A percentile compares a stretch with the other conserved stretches of the same genome.
Evolutionary conservation across 2,113 vertebrate species (phyloP).

Genomic region (Pseudonaja textilis): DNA sequence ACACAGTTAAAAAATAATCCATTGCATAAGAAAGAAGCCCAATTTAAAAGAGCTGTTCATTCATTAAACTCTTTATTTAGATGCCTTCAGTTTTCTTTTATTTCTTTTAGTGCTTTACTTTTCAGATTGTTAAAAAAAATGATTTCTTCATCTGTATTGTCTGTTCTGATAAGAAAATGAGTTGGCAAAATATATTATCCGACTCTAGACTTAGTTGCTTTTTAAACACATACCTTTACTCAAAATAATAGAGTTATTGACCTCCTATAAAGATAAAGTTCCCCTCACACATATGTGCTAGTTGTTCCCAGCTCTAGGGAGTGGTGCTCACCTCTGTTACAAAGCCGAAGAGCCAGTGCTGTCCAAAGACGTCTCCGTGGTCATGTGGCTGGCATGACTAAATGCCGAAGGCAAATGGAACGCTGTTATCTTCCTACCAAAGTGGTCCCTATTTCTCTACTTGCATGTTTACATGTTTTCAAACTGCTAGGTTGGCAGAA

Average conservation of each 20-base stretch:
- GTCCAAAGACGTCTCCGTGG: too few species aligned
- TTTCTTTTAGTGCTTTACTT: constrained; percentile 49
- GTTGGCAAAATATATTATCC: not conserved
- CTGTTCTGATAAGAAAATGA: not conserved
- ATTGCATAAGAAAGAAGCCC: constrained; percentile 53
- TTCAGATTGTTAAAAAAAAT: constrained; percentile 53
- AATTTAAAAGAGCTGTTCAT: constrained; percentile 68
- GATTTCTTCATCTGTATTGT: constrained; percentile 1
- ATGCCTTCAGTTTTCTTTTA: not conserved
- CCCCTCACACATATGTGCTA: too few species aligned
- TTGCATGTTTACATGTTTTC: too few species aligned
- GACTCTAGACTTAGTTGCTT: not conserved
- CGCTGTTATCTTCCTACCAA: too few species aligned
- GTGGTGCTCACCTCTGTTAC: too few species aligned
- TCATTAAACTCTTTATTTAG: constrained; percentile 66
- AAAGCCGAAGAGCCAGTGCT: too few species aligned
- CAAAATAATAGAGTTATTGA: not conserved
- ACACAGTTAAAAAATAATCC: constrained; percentile 74
- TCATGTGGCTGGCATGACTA: too few species aligned
- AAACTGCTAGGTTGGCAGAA: too few species aligned
- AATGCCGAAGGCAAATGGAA: too few species aligned
- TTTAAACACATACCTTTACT: constrained; percentile 9
- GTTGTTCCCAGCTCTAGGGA: too few species aligned
- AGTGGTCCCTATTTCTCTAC: too few species aligned
- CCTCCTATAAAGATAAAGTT: not conserved